Evolutionary conservation across 2,113 vertebrate species (phyloP), one percentile per base, ranked within the genome.

Genomic region (Lagopus muta): DNA sequence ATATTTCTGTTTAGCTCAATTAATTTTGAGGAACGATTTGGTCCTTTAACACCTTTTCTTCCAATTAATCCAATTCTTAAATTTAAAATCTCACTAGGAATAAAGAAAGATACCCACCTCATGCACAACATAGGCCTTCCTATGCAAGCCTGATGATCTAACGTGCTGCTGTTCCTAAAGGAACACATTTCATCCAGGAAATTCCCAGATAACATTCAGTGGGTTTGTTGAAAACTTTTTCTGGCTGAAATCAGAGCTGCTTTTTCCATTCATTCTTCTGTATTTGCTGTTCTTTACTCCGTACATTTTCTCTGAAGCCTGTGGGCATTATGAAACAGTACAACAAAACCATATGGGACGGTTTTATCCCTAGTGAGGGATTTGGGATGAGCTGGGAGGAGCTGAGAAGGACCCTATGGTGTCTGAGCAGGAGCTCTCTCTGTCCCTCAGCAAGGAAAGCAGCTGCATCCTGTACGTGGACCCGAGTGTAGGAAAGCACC

Each of bases 111-210:
- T 27, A 27, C 52, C 28, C 52, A 55, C 28, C 28, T 55, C 52
- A 30, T 6, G 14, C 71, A 80, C 67, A 82, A 73, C 82, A 38
- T 38, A 61, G 22, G 25, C 48, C 88, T 73, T 88, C 54, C 54
- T 80, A 14, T 43, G 72, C 81, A 89, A 91, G 22, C 22, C 66
- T 43, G 47, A 32, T 91, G 79, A 91, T 73, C 66, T 88, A 94
- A 88, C 2, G 1, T 36, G 25, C 54, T 76, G 75, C 82, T 82
- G 6, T n/a, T 93, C 77, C 67, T 64, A 42, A 80, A 74, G 19
- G 40, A 66, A 43, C 16, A 27, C 36, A 13, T 66, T 77, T 80
- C 50, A 70, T 14, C 65, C 83, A 57, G 82, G 89, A 88, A 88
- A 92, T 77, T 70, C 83, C 67, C 64, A 74, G 76, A 67, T 88